Base-by-base conservation (phyloP, 1,140 invertebrate genomes). In the Listronotus oregonensis region DNA sequence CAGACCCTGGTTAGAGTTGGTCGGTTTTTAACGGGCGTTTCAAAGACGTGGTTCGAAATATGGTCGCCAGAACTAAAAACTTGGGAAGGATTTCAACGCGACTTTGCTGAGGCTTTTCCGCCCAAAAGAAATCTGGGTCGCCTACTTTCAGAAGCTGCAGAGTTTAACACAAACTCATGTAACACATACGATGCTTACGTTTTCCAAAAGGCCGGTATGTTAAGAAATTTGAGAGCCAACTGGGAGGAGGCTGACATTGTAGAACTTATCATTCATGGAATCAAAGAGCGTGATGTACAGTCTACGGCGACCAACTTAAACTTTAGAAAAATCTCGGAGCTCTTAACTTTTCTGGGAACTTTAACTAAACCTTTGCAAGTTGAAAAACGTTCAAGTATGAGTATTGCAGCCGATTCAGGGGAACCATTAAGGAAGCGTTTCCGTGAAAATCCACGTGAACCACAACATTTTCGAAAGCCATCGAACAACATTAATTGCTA, bases 251-350 rank as follows among this genome's bases (percentile, higher is more conserved):
- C 12, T 18, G 50, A 52, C 21, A 9, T 52, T 6, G 27, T 52
- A 17, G 21, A 52, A 52, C 6, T 52, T 31, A 21, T 52, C 6
- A 52, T 52, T 31, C 15, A 52, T 37, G 32, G 50, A 7, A 52
- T 37, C 9, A 52, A 52, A 15, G 50, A 52, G 27, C 9, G 6
- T 9, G 15, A 21, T 18, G 32, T 52, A 27, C 50, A 37, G 12
- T 17, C 50, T 6, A 18, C 15, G 9, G 50, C 50, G 6, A 52
- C 7, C 21, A 52, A 52, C 15, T 18, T 17, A 37, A 37, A 52
- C 21, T 52, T 31, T 52, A 52, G 21, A 18, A 52, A 52, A 27
- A 8, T 52, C 6, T 52, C 50, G 6, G 50, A 52, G 21, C 50
- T 52, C 7, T 17, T 52, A 9, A 7, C 8, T 6, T 37, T 31